Evolutionary conservation across 1,140 invertebrate species (phyloP).

Genomic region (Aradophagus sp.): DNA sequence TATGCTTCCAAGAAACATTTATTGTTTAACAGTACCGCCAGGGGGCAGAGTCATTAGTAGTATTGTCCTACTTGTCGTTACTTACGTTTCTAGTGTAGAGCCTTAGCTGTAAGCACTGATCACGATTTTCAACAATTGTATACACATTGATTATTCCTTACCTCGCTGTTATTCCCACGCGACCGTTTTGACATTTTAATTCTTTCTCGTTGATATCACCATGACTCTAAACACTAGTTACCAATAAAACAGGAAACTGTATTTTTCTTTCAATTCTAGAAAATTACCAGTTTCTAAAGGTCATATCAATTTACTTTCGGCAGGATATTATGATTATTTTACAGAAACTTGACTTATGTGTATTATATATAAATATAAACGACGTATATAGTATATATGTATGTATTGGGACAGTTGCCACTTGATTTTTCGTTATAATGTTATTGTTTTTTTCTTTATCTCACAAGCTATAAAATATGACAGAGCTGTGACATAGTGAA

Average conservation of each 20-base stretch:
- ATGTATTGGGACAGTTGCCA: conserved; percentile 15
- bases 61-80: conserved; percentile 52
- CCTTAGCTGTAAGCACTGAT: conserved; percentile 45
- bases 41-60: conserved; percentile 52
- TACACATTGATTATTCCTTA: conserved; percentile 16
- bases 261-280: too few relatives aligned
- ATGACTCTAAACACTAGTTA: too few relatives aligned
- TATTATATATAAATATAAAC: conserved; percentile 42
- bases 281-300: too few relatives aligned
- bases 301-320: conserved; percentile 17
- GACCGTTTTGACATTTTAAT: too few relatives aligned
- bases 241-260: too few relatives aligned
- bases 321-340: conserved; percentile 39
- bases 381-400: conserved; percentile 19
- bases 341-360: conserved; percentile 56
- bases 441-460: too few relatives aligned
- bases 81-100: conserved; percentile 54
- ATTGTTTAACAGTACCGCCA: conserved; percentile 28
- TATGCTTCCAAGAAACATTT: conserved; percentile 55
- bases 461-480: conserved; percentile 62
- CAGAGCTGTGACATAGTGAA: conserved; percentile 73
- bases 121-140: conserved; percentile 35
- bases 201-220: too few relatives aligned
- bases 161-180: too few relatives aligned
- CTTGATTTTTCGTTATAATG: too few relatives aligned